These are phyloP conservation scores for Macrosiphum euphorbiae DNA, from an alignment of 2,888 invertebrate species.

Conservation along the genomic window DNA sequence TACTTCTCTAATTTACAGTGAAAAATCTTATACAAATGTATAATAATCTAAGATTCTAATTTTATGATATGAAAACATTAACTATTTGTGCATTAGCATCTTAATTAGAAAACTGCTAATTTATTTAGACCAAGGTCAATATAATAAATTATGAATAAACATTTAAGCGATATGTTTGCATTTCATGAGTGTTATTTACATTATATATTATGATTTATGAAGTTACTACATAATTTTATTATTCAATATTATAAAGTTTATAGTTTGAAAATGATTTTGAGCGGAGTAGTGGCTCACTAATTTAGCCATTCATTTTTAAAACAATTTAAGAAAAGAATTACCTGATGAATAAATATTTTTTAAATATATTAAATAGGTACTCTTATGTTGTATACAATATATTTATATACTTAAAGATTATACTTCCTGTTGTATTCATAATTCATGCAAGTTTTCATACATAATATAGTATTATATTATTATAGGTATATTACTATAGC, in stretches of 20 bases:
- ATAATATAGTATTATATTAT: too few relatives aligned
- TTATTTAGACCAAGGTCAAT: not conserved
- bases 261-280: not conserved
- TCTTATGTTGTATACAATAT: too few relatives aligned
- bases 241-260: not conserved
- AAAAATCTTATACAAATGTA: not conserved
- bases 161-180: constrained; percentile 2
- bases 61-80: not conserved
- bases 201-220: not conserved
- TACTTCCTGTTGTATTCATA: not conserved
- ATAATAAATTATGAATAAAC: not conserved
- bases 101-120: not conserved
- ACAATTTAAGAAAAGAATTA: not conserved
- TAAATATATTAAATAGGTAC: not conserved
- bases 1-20: not conserved
- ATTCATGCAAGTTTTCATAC: too few relatives aligned
- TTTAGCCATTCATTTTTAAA: not conserved
- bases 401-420: not conserved
- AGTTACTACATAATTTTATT: not conserved
- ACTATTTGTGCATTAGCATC: not conserved
- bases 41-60: not conserved
- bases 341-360: not conserved
- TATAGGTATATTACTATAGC: too few relatives aligned
- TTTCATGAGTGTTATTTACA: constrained; percentile 1
- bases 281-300: not conserved